Evolutionary conservation across 2,797 vertebrate genomes (phyloP).

Genomic region (Podarcis siculus): DNA sequence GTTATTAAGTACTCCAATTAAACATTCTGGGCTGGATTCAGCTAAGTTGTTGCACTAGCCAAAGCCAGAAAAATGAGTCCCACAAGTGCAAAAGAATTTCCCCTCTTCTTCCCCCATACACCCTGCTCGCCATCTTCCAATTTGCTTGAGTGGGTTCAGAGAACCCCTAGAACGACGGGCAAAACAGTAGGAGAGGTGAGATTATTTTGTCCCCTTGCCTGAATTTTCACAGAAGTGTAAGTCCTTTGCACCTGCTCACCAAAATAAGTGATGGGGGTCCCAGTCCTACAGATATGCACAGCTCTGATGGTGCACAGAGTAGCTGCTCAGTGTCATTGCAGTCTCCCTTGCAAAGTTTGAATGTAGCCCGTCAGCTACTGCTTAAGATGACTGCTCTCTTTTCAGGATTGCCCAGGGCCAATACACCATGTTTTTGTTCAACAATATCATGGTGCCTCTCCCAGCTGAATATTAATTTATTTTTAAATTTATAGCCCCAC

Average conservation of each 20-base stretch:
- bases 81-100: too few species aligned
- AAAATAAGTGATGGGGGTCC: background rate
- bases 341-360: background rate
- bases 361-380: background rate
- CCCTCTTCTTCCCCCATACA: too few species aligned
- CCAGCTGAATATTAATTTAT: background rate
- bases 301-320: too few species aligned
- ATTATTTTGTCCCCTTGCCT: background rate
- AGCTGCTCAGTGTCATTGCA: too few species aligned
- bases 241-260: background rate
- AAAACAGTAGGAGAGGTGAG: too few species aligned
- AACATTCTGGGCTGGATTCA: background rate
- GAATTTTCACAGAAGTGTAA: background rate
- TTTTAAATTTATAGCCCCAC: too few species aligned
- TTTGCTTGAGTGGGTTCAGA: too few species aligned
- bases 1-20: background rate
- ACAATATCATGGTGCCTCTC: conserved; percentile 12
- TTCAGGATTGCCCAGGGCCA: background rate
- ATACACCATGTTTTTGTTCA: conserved; percentile 23
- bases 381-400: background rate
- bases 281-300: background rate
- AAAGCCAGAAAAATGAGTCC: too few species aligned
- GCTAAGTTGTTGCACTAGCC: too few species aligned
- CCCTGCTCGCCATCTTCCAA: too few species aligned
- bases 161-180: too few species aligned